Conservation (phyloP, 2,113 vertebrate genomes). For the Halcyon malimbica region DNA sequence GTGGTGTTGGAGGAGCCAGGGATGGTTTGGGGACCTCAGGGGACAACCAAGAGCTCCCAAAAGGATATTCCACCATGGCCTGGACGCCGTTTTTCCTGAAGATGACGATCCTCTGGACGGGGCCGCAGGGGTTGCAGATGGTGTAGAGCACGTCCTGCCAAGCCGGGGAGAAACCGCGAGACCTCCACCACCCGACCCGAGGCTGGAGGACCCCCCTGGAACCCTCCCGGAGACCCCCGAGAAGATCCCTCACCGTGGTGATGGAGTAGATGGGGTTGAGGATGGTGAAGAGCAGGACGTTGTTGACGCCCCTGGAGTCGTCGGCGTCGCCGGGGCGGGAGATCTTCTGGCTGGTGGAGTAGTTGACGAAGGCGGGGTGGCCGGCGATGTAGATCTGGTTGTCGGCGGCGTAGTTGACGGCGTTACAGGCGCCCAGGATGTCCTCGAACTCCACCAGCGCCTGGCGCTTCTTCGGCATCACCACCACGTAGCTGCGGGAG, state of each 20-base stretch:
- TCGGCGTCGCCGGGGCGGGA: constrained; percentile 90
- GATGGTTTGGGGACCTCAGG: too few species aligned
- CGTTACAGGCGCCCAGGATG: constrained; percentile 88
- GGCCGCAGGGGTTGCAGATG: constrained; percentile 94
- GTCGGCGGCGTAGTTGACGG: constrained; percentile 91
- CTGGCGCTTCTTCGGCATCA: constrained; percentile 97
- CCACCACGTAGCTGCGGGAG: constrained; percentile 89
- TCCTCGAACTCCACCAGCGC: constrained; percentile 95
- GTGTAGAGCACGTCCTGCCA: constrained; percentile 94
- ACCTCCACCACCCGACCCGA: background rate
- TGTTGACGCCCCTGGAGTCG: constrained; percentile 91
- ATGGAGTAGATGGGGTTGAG: constrained; percentile 92
- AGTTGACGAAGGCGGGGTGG: constrained; percentile 93
- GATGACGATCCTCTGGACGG: constrained; percentile 95
- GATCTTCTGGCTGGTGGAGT: constrained; percentile 97
- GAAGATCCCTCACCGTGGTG: constrained; percentile 83
- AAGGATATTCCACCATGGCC: constrained; percentile 99
- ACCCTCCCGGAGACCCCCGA: too few species aligned
- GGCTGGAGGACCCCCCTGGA: too few species aligned
- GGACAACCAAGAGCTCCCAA: background rate
- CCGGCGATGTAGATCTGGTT: constrained; percentile 95
- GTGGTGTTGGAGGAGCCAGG: too few species aligned
- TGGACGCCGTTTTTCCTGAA: constrained; percentile 96
- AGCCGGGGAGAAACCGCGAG: background rate
- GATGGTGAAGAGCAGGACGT: constrained; percentile 92